phyloP scores from a whole-genome alignment of 1,140 invertebrate genomes.

The Stegodyphus mimosarum region DNA sequence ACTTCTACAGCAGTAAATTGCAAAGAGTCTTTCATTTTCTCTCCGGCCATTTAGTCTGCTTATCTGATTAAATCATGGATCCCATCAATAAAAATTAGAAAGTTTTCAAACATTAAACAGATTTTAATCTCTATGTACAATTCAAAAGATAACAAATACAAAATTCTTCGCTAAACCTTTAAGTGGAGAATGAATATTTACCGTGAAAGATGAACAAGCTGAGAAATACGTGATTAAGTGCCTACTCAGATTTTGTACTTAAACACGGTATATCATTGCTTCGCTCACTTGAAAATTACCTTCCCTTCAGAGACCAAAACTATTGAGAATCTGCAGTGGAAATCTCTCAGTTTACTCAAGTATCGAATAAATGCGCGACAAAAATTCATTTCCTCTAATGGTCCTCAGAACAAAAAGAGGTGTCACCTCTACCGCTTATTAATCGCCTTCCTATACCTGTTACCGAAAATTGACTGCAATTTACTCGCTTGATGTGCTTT shows the following conservation, averaged over 20 bases:
- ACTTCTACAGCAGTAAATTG: too few species aligned
- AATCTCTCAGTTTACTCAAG: slow-evolving; percentile 23
- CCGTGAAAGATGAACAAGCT: neutral
- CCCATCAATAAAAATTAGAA: too few species aligned
- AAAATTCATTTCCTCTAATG: slow-evolving; percentile 27
- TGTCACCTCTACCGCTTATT: slow-evolving; percentile 29
- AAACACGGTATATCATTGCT: slow-evolving; percentile 28
- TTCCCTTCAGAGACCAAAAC: neutral
- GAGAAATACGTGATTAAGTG: slow-evolving; percentile 34
- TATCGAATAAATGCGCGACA: slow-evolving; percentile 10
- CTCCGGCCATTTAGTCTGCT: too few species aligned
- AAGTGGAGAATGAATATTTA: slow-evolving; percentile 18
- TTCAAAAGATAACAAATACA: neutral
- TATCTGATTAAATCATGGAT: too few species aligned
- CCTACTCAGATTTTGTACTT: slow-evolving; percentile 29
- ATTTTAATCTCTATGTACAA: neutral
- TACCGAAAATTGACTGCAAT: slow-evolving; percentile 16
- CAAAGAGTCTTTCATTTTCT: too few species aligned
- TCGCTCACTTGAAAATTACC: slow-evolving; percentile 25
- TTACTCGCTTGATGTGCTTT: slow-evolving; percentile 8
- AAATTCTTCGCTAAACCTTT: slow-evolving; percentile 4
- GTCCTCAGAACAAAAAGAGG: slow-evolving; percentile 12
- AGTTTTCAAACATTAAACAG: neutral
- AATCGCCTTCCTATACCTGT: slow-evolving; percentile 28
- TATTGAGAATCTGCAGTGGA: neutral